Conservation (phyloP, 2,797 vertebrate species). For the Stomatorhinus walkeri region DNA sequence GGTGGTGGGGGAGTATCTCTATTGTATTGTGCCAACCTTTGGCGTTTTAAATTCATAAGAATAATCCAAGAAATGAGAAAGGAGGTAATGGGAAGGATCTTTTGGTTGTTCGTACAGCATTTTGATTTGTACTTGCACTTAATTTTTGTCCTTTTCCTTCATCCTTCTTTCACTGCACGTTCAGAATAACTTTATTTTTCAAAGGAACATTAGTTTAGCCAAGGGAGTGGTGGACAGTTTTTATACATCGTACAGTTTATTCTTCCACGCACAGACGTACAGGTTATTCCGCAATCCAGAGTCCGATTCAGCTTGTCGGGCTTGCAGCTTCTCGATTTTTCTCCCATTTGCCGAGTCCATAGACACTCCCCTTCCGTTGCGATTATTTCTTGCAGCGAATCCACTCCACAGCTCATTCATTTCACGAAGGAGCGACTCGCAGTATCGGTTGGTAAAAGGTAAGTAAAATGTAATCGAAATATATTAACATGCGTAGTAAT, state of each 20-base stretch:
- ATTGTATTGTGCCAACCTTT: background rate
- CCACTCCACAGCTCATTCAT: background rate
- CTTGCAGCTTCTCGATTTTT: slow-evolving; percentile 8
- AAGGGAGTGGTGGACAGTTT: background rate
- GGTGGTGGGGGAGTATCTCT: background rate
- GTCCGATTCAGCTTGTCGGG: background rate
- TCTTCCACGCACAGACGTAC: background rate
- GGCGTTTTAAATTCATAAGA: background rate
- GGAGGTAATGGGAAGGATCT: background rate
- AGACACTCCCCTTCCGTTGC: slow-evolving; percentile 1
- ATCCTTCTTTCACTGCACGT: background rate
- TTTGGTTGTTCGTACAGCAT: background rate
- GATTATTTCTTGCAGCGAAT: background rate
- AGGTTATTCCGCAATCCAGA: slow-evolving; percentile 9
- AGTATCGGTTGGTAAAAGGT: background rate
- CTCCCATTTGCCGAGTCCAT: background rate
- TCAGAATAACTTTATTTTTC: background rate
- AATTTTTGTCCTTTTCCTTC: background rate
- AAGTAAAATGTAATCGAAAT: background rate
- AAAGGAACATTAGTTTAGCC: background rate
- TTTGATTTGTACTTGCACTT: background rate
- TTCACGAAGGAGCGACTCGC: background rate
- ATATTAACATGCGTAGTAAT: background rate
- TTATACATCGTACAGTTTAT: background rate
- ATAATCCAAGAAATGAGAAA: background rate